These are phyloP conservation scores for Watsonalla binaria DNA, from an alignment of 2,888 invertebrate species.

Conservation along the genomic window DNA sequence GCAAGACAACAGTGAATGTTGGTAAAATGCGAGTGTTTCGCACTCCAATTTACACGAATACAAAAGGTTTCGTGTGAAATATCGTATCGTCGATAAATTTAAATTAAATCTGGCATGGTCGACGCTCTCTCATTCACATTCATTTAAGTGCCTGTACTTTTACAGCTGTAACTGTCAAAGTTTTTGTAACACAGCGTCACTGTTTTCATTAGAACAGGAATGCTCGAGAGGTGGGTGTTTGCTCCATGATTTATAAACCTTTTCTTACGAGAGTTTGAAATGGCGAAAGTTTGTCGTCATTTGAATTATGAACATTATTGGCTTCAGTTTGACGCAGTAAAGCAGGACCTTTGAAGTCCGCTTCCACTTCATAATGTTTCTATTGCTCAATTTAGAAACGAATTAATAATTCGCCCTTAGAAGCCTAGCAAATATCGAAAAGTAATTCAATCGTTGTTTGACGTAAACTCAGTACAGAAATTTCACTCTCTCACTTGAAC, in stretches of 20 bases:
- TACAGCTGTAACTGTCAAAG: slow-evolving; percentile 17
- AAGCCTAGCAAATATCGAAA: background rate
- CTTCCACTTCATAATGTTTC: background rate
- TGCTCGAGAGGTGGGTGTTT: slow-evolving; percentile 32
- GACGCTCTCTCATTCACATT: slow-evolving; percentile 6
- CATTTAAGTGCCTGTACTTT: slow-evolving; percentile 9
- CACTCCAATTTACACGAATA: background rate
- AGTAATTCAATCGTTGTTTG: background rate
- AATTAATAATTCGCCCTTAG: background rate
- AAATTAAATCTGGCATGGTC: slow-evolving; percentile 10
- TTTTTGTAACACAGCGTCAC: slow-evolving; percentile 28
- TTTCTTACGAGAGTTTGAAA: slow-evolving; percentile 36
- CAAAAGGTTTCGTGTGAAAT: background rate
- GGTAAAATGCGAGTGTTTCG: background rate
- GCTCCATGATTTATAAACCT: slow-evolving; percentile 48
- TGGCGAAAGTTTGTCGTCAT: slow-evolving; percentile 39
- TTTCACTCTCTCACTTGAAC: too few species aligned
- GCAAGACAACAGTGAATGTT: background rate
- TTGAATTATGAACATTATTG: slow-evolving; percentile 43
- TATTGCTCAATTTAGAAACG: background rate
- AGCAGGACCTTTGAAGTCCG: slow-evolving; percentile 12
- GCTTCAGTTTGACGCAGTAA: slow-evolving; percentile 24
- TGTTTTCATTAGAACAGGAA: slow-evolving; percentile 48
- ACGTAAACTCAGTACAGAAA: too few species aligned
- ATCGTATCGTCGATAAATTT: slow-evolving; percentile 1